Percentiles rank a stretch among this genome's conserved stretches.
Evolutionary conservation across 2,113 vertebrate species (phyloP).

Genomic region (Perognathus longimembris): DNA sequence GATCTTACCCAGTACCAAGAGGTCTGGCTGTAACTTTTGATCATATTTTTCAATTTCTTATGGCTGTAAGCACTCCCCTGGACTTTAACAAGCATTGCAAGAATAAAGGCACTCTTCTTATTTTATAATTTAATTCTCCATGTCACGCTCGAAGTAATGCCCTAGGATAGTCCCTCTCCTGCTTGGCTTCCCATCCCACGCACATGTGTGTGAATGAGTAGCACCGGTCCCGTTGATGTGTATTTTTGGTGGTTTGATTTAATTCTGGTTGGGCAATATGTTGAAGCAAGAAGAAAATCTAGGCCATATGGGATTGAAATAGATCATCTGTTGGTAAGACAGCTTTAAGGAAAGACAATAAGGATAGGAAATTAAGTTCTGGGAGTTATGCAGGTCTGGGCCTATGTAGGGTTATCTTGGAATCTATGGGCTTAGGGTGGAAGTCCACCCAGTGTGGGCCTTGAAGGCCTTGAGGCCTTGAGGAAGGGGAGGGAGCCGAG

Average conservation of each 20-base stretch:
- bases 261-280: neutral
- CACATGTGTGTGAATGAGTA: neutral
- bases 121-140: slow-evolving; percentile 57
- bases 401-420: neutral
- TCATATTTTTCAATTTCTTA: slow-evolving; percentile 62
- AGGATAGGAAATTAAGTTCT: neutral
- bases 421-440: neutral
- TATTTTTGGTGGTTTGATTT: neutral
- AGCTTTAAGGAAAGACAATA: neutral
- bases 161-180: neutral
- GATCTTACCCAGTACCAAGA: neutral
- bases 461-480: neutral
- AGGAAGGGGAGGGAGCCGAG: too few species aligned
- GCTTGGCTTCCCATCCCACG: neutral
- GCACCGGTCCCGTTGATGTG: neutral
- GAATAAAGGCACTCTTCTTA: neutral
- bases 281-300: neutral
- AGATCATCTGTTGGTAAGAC: neutral
- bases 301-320: neutral
- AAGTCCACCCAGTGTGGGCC: neutral
- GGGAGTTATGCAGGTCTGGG: neutral
- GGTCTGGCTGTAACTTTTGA: slow-evolving; percentile 23
- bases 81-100: slow-evolving; percentile 50
- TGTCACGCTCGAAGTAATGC: neutral
- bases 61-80: slow-evolving; percentile 23